Conservation (phyloP, 2,888 invertebrate species). For the Timandra comae region DNA sequence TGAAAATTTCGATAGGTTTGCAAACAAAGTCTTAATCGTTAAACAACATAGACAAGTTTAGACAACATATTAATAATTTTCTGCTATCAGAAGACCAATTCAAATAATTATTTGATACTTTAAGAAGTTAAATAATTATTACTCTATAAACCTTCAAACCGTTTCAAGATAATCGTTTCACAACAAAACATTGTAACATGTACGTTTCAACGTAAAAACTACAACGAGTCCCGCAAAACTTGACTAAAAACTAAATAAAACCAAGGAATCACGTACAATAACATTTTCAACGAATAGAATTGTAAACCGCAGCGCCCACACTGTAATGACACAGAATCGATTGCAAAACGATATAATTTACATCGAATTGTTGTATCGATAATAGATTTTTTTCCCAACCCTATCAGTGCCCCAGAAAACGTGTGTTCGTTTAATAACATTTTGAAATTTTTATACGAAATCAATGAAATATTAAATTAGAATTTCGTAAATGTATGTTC, state of each 20-base stretch:
- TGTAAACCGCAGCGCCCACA: conserved; percentile 68
- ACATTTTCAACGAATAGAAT: conserved; percentile 48
- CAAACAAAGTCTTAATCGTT: no score
- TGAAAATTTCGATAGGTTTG: no score
- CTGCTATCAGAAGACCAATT: no score
- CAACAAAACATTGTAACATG: conserved; percentile 29
- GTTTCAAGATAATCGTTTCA: conserved; percentile 5
- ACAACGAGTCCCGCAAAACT: conserved; percentile 58
- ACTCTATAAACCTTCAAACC: no score
- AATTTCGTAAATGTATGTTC: conserved; percentile 53
- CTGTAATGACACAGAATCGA: conserved; percentile 60
- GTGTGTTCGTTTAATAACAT: conserved; percentile 60
- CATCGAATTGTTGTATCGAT: conserved; percentile 58
- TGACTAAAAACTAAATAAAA: conserved; percentile 44
- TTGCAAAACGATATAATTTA: conserved; percentile 69
- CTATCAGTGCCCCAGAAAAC: conserved; percentile 46
- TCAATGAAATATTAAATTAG: conserved; percentile 64
- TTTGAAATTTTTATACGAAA: conserved; percentile 65
- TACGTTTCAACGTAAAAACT: conserved; percentile 49
- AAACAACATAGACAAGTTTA: no score
- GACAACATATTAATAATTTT: no score
- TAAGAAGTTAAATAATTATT: no score
- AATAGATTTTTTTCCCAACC: conserved; percentile 59
- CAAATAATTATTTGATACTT: no score
- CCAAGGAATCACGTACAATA: conserved; percentile 63